A percentile compares a stretch with the other conserved stretches of the same genome.
phyloP scores from a whole-genome alignment of 2,888 invertebrate species.

The Auanema sp. region DNA sequence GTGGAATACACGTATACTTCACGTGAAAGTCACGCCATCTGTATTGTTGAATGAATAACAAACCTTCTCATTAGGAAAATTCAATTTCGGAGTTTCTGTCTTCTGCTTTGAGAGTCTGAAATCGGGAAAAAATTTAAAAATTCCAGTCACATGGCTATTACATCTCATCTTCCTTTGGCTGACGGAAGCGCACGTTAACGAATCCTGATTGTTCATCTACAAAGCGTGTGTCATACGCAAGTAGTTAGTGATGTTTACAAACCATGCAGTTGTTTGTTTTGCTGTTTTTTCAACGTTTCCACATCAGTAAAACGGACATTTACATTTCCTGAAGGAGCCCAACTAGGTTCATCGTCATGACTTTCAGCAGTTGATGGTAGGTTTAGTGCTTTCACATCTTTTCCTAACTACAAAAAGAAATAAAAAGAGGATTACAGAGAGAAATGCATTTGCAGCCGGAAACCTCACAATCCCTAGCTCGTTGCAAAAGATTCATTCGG shows the following conservation, averaged over 20 bases:
- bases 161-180: background rate
- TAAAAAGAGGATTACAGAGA: slow-evolving; percentile 14
- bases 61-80: slow-evolving; percentile 16
- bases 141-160: background rate
- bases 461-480: slow-evolving; percentile 41
- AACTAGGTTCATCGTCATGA: slow-evolving; percentile 26
- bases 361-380: background rate
- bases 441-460: background rate
- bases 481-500: slow-evolving; percentile 27
- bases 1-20: too few species aligned
- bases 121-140: background rate
- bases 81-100: slow-evolving; percentile 7
- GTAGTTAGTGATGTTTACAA: background rate
- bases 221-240: background rate
- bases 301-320: slow-evolving; percentile 32
- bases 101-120: background rate
- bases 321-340: slow-evolving; percentile 38
- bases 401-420: slow-evolving; percentile 7
- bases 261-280: background rate
- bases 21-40: background rate
- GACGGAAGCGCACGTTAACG: slow-evolving; percentile 31
- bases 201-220: slow-evolving; percentile 18
- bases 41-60: background rate
- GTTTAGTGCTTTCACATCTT: background rate
- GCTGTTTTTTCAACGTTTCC: slow-evolving; percentile 14